These are phyloP conservation scores for Tricholaema leucomelas DNA, from an alignment of 2,113 vertebrate species.

Conservation along the genomic window DNA sequence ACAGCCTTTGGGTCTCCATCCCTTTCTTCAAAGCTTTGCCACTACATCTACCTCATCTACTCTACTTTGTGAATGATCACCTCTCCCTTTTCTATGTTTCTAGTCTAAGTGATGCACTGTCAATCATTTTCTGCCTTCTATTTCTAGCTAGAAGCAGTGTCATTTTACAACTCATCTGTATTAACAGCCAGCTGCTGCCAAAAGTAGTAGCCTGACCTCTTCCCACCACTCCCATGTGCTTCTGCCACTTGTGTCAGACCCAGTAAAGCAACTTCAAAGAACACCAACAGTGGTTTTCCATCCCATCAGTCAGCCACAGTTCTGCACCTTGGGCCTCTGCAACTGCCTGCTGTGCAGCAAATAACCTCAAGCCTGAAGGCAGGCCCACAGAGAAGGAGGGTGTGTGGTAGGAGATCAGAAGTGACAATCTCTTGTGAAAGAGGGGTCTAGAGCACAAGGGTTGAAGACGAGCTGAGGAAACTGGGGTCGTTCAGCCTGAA, in stretches of 20 bases:
- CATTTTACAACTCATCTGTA: background rate
- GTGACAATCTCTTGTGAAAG: background rate
- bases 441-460: too few species aligned
- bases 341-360: accelerated
- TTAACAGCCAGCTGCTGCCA: background rate
- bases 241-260: background rate
- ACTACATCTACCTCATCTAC: accelerated
- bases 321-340: accelerated
- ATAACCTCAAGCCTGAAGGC: background rate
- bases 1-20: background rate
- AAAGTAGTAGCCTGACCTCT: background rate
- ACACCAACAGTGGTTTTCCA: background rate
- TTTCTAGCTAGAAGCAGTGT: background rate
- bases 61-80: background rate
- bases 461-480: too few species aligned
- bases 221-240: background rate
- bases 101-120: background rate
- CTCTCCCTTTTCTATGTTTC: background rate
- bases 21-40: background rate
- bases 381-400: accelerated
- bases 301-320: background rate
- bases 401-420: background rate
- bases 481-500: too few species aligned
- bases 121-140: background rate
- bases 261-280: background rate